Conservation (phyloP, 2,888 invertebrate species). For the Tenthredo distinguenda region DNA sequence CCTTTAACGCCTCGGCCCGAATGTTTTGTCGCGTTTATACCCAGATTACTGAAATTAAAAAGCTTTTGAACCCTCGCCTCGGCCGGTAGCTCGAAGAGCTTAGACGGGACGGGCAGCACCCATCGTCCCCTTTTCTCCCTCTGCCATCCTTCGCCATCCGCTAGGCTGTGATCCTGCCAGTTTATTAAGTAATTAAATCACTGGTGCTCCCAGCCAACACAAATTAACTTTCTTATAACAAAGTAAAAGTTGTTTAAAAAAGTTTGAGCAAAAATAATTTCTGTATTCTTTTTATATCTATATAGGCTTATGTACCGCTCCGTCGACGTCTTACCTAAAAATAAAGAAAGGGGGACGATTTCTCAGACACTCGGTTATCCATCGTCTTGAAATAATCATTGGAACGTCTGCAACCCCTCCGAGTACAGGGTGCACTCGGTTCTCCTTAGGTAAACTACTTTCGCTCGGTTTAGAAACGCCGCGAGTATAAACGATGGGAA, state of each 20-base stretch:
- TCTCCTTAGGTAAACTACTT: neutral
- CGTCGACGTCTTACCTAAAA: no score
- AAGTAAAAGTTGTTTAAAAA: constrained; percentile 61
- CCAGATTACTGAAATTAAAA: constrained; percentile 56
- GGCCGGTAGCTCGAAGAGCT: constrained; percentile 15
- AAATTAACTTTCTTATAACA: constrained; percentile 64
- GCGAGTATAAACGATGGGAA: constrained; percentile 6
- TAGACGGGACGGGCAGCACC: constrained; percentile 6
- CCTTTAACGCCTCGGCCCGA: constrained; percentile 29
- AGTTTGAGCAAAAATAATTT: constrained; percentile 45
- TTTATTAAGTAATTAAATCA: constrained; percentile 68
- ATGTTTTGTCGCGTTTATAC: constrained; percentile 50
- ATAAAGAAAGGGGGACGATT: no score
- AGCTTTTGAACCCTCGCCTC: constrained; percentile 54
- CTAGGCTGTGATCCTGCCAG: constrained; percentile 56
- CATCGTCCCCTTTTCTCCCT: constrained; percentile 15
- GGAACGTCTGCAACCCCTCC: no score
- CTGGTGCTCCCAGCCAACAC: constrained; percentile 56
- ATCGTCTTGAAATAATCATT: neutral
- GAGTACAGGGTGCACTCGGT: neutral
- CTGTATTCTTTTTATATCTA: neutral
- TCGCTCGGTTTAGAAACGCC: neutral
- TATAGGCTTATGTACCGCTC: no score
- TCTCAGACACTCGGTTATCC: no score
- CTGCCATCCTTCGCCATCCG: constrained; percentile 14